phyloP scores from a whole-genome alignment of 2,888 invertebrate species.

The Allygus modestus region DNA sequence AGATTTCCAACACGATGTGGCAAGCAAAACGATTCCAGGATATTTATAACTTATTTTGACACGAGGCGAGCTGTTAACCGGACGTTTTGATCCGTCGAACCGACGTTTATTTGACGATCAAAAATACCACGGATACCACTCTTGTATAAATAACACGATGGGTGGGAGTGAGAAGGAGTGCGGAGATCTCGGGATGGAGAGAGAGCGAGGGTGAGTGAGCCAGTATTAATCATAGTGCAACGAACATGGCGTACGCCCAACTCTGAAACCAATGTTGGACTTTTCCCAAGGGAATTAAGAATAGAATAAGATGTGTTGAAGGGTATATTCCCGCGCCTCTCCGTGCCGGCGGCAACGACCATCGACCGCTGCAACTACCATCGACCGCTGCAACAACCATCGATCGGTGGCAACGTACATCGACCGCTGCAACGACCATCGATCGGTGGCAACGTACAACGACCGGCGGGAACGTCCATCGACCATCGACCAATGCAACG shows the following conservation, averaged over 20 bases:
- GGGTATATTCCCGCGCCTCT: slow-evolving; percentile 23
- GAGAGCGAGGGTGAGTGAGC: slow-evolving; percentile 57
- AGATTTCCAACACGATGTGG: neutral
- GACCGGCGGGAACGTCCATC: too few species aligned
- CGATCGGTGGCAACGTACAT: too few species aligned
- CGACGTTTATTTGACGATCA: slow-evolving; percentile 55
- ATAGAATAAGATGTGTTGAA: slow-evolving; percentile 59
- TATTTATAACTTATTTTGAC: slow-evolving; percentile 43
- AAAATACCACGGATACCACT: slow-evolving; percentile 32
- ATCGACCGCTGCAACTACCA: too few species aligned
- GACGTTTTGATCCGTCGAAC: slow-evolving; percentile 35
- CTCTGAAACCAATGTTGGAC: slow-evolving; percentile 52
- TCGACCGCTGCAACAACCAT: too few species aligned
- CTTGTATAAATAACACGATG: slow-evolving; percentile 72
- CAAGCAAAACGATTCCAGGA: slow-evolving; percentile 6
- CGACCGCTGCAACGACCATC: too few species aligned
- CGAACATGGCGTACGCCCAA: slow-evolving; percentile 29
- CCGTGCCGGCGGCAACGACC: neutral
- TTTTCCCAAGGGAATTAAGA: slow-evolving; percentile 54
- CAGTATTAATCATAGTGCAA: slow-evolving; percentile 61
- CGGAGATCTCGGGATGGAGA: neutral
- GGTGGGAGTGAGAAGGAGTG: slow-evolving; percentile 65
- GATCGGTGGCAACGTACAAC: too few species aligned
- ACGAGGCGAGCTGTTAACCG: slow-evolving; percentile 15
- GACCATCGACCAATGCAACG: too few species aligned